These are phyloP conservation scores for Eudemis profundana DNA, from an alignment of 2,888 invertebrate genomes.

Conservation along the genomic window DNA sequence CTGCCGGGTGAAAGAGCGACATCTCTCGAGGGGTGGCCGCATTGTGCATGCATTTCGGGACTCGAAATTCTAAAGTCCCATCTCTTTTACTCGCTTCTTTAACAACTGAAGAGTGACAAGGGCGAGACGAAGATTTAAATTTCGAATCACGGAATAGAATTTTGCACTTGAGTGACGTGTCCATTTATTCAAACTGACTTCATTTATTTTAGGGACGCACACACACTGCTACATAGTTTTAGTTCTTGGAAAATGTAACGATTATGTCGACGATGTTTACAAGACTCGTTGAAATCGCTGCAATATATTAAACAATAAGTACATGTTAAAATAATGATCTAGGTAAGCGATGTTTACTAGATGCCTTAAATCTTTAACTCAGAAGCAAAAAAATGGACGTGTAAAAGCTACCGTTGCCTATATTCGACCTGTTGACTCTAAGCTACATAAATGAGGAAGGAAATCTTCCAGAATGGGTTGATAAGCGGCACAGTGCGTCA, in stretches of 20 bases:
- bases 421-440: background rate
- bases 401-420: background rate
- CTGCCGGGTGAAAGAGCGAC: conserved; percentile 43
- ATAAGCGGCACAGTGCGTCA: conserved; percentile 40
- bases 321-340: conserved; percentile 20
- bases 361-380: background rate
- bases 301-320: conserved; percentile 25
- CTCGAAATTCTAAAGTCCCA: conserved; percentile 6
- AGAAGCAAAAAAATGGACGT: background rate
- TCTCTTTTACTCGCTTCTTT: conserved; percentile 11
- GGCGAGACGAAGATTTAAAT: conserved; percentile 7
- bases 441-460: conserved; percentile 31
- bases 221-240: conserved; percentile 20
- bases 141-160: conserved; percentile 7
- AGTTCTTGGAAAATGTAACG: conserved; percentile 19
- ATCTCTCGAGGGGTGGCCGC: conserved; percentile 38
- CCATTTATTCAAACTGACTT: conserved; percentile 42
- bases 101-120: conserved; percentile 10
- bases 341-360: conserved; percentile 23
- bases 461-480: conserved; percentile 35
- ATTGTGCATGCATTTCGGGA: conserved; percentile 1
- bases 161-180: conserved; percentile 29
- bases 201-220: conserved; percentile 35
- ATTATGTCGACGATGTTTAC: conserved; percentile 18
- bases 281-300: conserved; percentile 5